Base-by-base conservation (phyloP, 2,113 vertebrate genomes). In the Ammospiza nelsoni region DNA sequence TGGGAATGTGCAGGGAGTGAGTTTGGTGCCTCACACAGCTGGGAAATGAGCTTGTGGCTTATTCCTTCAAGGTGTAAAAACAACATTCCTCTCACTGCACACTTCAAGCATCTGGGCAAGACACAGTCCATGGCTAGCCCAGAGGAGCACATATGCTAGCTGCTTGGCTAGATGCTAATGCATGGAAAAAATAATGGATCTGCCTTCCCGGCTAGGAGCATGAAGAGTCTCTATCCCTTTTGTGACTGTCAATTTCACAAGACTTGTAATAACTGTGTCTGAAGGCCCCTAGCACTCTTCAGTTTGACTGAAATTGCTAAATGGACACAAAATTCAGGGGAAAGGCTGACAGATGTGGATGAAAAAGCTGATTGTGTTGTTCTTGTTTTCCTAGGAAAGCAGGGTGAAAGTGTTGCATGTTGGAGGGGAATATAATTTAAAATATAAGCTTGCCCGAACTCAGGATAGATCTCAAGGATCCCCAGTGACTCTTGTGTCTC, bases 401-500 rank as follows among this genome's bases (percentile, higher is more conserved):
- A 41, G 67, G 63, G 55, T 87, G 68, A 69, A 92, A 83, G 31
- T 58, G 31, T 7, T 79, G 31, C 41, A 15, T 39, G 35, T 87
- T 74, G 74, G 74, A 91, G 37, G 15, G 49, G 24, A 93, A 51
- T 88, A 69, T 90, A 76, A 91, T 76, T 92, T 84, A 61, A 92
- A 94, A 89, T 69, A 66, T 3, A 67, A 87, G 43, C 35, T 71
- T 79, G 55, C 41, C 75, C 37, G 0, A 93, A 91, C 82, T 85
- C 59, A 67, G 87, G 59, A 49, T 69, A 89, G 63, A 93, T 88
- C 48, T 85, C 59, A 62, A 77, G 72, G 67, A 80, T 95, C 90
- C 91, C 96, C 46, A 49, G 88, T 90, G 94, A 33, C 79, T 88
- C n/a, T 55, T 51, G 35, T 69, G 63, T 80, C 75, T 96, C 85